Conservation (phyloP, 2,888 invertebrate species). For the Ischnura elegans region DNA sequence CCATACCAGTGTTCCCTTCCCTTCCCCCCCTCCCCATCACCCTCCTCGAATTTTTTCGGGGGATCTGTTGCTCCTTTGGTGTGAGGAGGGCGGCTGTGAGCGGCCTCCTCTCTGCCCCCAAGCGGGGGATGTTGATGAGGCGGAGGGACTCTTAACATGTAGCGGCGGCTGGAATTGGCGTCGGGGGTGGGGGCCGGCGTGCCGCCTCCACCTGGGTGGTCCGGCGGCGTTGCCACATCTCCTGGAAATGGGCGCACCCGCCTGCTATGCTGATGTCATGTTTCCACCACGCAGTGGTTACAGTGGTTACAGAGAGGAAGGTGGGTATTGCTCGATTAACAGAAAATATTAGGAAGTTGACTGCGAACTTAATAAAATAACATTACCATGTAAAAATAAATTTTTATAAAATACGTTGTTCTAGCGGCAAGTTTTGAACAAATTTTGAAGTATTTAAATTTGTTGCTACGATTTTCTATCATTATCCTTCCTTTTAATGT, state of each 20-base stretch:
- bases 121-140: constrained; percentile 63
- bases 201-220: constrained; percentile 65
- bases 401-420: too few species aligned
- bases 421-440: too few species aligned
- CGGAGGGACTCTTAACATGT: background rate
- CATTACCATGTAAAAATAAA: too few species aligned
- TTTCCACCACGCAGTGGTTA: too few species aligned
- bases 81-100: background rate
- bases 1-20: background rate
- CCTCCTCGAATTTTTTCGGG: too few species aligned
- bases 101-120: background rate
- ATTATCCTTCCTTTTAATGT: too few species aligned
- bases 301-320: too few species aligned
- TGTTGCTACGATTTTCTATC: too few species aligned
- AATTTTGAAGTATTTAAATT: too few species aligned
- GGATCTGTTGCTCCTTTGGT: background rate
- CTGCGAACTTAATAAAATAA: too few species aligned
- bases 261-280: background rate
- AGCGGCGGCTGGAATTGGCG: constrained; percentile 49
- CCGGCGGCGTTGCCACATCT: constrained; percentile 46
- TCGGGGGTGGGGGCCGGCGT: constrained; percentile 47
- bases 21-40: background rate
- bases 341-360: too few species aligned
- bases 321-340: too few species aligned
- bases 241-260: constrained; percentile 2